These are phyloP conservation scores for Entomyzon cyanotis DNA, from an alignment of 2,113 vertebrate genomes.

Conservation along the genomic window DNA sequence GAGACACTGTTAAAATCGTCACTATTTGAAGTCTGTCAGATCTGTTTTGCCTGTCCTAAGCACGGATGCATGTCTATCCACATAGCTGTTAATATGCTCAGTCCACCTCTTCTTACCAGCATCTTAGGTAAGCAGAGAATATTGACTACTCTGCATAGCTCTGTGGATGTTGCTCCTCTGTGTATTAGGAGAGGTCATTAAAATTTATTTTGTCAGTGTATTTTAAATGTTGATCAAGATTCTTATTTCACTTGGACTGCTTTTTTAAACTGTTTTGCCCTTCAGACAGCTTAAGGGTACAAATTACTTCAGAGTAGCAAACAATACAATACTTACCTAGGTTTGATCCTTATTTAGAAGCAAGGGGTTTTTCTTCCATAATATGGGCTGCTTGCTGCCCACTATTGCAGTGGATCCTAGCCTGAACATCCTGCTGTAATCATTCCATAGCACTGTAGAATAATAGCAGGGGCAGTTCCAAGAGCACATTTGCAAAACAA, in stretches of 20 bases:
- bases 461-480: not conserved
- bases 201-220: not conserved
- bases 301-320: not conserved
- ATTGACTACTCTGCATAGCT: not conserved
- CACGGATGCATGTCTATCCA: not conserved
- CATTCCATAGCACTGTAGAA: not conserved
- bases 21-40: not conserved
- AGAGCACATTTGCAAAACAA: constrained; percentile 34
- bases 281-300: not conserved
- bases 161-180: not conserved
- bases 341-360: not conserved
- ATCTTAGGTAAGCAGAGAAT: not conserved
- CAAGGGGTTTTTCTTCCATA: fast-evolving
- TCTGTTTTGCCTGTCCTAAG: not conserved
- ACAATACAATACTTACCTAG: not conserved
- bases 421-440: not conserved
- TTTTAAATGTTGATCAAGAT: not conserved
- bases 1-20: not conserved
- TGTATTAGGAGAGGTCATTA: not conserved
- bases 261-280: not conserved
- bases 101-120: not conserved
- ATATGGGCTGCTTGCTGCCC: not conserved
- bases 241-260: fast-evolving
- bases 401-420: not conserved
- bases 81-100: not conserved